Percentiles rank a stretch among this genome's conserved stretches.
Evolutionary conservation across 2,113 vertebrate species (phyloP).

Genomic region (Tachycineta bicolor): DNA sequence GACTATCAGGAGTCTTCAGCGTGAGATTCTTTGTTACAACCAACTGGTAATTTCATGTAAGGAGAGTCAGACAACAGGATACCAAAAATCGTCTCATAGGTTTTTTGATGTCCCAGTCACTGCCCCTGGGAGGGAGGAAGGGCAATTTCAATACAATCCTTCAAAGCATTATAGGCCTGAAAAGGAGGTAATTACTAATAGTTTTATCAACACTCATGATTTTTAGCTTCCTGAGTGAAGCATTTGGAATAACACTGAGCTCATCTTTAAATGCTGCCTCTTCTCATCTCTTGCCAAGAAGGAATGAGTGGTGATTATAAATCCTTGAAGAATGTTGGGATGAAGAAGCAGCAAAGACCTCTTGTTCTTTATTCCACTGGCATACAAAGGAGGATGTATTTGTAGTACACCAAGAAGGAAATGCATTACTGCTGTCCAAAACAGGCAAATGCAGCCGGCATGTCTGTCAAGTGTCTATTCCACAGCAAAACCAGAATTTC

Average conservation of each 20-base stretch:
- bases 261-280: background rate
- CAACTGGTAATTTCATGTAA: background rate
- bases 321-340: background rate
- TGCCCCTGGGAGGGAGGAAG: background rate
- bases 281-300: constrained; percentile 24
- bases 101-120: background rate
- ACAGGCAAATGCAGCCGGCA: background rate
- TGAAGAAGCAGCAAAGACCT: background rate
- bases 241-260: background rate
- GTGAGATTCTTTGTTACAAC: background rate
- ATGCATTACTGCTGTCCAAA: background rate
- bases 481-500: background rate
- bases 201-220: background rate
- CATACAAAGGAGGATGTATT: background rate
- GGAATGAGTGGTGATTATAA: background rate
- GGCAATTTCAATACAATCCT: background rate
- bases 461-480: background rate
- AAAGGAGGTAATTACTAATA: background rate
- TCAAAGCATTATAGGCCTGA: background rate
- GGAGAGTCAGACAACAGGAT: background rate
- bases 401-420: background rate
- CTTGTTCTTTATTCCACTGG: background rate
- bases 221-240: background rate
- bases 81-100: background rate
- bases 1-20: background rate